Percentiles rank a stretch among this genome's conserved stretches.
Conservation (phyloP, 2,797 vertebrate genomes). For the Balearica regulorum region DNA sequence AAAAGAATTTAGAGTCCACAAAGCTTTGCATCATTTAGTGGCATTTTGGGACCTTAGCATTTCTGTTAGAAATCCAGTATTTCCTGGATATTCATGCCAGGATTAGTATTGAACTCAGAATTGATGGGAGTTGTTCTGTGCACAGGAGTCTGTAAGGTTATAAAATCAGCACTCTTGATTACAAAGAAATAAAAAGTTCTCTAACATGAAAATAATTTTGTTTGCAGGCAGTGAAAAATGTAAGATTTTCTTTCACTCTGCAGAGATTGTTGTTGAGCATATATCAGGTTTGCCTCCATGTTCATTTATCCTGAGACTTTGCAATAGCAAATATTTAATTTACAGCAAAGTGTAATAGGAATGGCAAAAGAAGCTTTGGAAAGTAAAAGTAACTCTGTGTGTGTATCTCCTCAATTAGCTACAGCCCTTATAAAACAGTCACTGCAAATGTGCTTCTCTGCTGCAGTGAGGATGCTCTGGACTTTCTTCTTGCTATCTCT, state of each 20-base stretch:
- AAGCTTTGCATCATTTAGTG: neutral
- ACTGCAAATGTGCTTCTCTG: neutral
- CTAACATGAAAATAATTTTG: neutral
- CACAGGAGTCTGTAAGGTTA: neutral
- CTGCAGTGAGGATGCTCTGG: neutral
- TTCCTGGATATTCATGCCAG: neutral
- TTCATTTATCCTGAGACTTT: neutral
- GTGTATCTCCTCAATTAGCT: neutral
- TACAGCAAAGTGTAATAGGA: neutral
- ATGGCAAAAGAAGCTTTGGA: neutral
- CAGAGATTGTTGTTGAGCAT: neutral
- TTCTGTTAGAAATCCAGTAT: neutral
- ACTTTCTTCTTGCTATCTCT: neutral
- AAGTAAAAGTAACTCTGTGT: neutral
- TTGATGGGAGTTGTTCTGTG: neutral
- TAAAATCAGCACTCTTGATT: neutral
- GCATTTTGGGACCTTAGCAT: neutral
- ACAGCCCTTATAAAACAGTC: neutral
- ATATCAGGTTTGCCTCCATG: neutral
- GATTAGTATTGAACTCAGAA: neutral
- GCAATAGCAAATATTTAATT: neutral
- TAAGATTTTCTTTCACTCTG: neutral
- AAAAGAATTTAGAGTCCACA: neutral
- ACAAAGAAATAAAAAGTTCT: neutral
- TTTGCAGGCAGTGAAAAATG: neutral